These are phyloP conservation scores for Holcopasites calliopsidis DNA, from an alignment of 1,140 invertebrate genomes.

Conservation along the genomic window DNA sequence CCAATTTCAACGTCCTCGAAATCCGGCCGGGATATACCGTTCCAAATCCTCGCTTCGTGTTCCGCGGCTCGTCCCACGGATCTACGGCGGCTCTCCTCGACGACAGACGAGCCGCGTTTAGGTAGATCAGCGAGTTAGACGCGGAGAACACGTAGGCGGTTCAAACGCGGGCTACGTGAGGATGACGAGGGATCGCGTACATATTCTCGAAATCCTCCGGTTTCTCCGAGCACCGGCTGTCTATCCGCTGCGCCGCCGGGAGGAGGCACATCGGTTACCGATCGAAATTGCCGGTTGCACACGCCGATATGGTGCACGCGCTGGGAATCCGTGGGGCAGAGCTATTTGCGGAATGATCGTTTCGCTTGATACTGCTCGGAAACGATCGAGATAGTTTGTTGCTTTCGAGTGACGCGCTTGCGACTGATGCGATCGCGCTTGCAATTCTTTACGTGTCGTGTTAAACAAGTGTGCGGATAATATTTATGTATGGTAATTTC, in stretches of 20 bases:
- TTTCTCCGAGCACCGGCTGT: neutral
- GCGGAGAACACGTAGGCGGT: constrained; percentile 24
- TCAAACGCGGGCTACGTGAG: constrained; percentile 27
- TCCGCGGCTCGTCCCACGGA: constrained; percentile 38
- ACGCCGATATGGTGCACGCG: no score
- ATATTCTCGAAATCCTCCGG: no score
- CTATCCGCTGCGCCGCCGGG: neutral
- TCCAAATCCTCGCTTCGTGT: constrained; percentile 38
- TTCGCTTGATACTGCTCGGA: no score
- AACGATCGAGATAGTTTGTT: no score
- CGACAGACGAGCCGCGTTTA: constrained; percentile 29
- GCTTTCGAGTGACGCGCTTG: no score
- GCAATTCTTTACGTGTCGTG: no score
- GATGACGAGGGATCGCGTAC: neutral
- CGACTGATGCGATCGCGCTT: no score
- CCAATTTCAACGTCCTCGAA: constrained; percentile 30
- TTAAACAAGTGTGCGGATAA: no score
- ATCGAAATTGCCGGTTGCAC: neutral
- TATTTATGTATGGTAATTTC: no score
- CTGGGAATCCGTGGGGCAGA: no score
- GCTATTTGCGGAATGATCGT: no score
- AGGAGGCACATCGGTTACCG: neutral
- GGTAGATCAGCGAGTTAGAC: constrained; percentile 42
- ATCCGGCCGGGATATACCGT: constrained; percentile 9
- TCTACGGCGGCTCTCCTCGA: constrained; percentile 27